Percentiles rank a stretch among this genome's conserved stretches.
Conservation (phyloP, 1,140 invertebrate species). For the Microplitis demolitor region DNA sequence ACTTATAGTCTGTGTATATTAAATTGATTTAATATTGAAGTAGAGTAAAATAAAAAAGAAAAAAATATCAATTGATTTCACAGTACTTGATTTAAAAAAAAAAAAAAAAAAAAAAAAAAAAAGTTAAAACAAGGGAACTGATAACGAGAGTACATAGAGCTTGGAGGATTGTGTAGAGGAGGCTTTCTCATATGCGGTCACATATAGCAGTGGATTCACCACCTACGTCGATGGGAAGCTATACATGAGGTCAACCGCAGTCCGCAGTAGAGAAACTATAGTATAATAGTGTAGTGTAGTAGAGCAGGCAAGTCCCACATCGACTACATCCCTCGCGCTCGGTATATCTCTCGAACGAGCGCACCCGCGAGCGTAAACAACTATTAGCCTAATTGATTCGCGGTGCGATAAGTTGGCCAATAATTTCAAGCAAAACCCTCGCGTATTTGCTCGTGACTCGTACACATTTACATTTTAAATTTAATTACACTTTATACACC, state of each 20-base stretch:
- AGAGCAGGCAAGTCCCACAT: constrained; percentile 8
- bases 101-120: no score
- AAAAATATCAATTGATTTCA: no score
- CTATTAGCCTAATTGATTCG: constrained; percentile 55
- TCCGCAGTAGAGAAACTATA: constrained; percentile 1
- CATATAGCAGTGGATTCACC: constrained; percentile 1
- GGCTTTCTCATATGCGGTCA: not conserved
- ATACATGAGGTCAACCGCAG: constrained; percentile 25
- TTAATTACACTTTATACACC: constrained; percentile 14
- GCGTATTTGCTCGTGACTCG: constrained; percentile 4
- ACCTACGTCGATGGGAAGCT: constrained; percentile 22
- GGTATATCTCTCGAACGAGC: constrained; percentile 20
- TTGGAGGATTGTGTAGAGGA: not conserved
- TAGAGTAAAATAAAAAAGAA: no score
- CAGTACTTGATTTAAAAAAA: no score
- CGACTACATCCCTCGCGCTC: constrained; percentile 8
- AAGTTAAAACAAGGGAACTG: no score
- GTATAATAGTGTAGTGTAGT: constrained; percentile 5
- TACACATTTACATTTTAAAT: constrained; percentile 12
- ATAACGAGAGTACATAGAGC: no score
- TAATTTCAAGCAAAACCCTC: constrained; percentile 42
- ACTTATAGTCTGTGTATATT: no score
- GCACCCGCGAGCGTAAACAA: constrained; percentile 40
- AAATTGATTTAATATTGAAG: no score
- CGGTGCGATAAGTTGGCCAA: constrained; percentile 37